Evolutionary conservation across 1,140 invertebrate species (phyloP), one percentile per base, ranked within the genome.

Genomic region (Argopecten irradians): DNA sequence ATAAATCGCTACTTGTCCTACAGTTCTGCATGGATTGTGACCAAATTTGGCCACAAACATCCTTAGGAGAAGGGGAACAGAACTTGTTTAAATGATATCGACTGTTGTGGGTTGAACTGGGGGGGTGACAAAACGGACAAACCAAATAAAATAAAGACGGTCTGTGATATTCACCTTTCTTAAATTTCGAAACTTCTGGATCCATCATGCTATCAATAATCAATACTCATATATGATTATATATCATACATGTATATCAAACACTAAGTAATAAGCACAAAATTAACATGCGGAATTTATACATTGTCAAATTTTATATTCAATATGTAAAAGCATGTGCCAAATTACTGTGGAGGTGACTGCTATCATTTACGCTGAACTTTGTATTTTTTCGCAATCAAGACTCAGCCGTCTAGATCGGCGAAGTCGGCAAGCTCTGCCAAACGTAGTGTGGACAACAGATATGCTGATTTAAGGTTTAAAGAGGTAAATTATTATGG

Each of bases 381-480:
- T 33, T 34, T 36, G 9, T 85, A 0, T 82, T 35, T 43, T 41
- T 33, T 83, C 32, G 13, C 32, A 83, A 11, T 11, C 55, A 88
- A 84, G 87, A 88, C n/a, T 28, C 83, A 86, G 33, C 84, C 83
- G 19, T 22, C 46, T 43, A 33, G 46, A 33, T 88, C 85, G 82
- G 87, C 71, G 34, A 85, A 88, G 82, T 85, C 84, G 41, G 87
- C 87, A 28, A 85, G 34, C 33, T 35, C 85, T 43, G 87, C 87
- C 22, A 85, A 86, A 55, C 83, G 43, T 41, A 39, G 39, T 33
- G 84, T 88, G 32, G 87, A 88, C 43, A 88, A 39, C 83, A 85
- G 84, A 71, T 71, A 71, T n/a, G 55, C 55, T 71, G 55, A 71
- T 28, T 71, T 71, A 71, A 71, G 55, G 28, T 71, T 71, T 71